Percentiles rank a stretch among this genome's conserved stretches.
Conservation (phyloP, 2,888 invertebrate species). For the Chrysolina americana region DNA sequence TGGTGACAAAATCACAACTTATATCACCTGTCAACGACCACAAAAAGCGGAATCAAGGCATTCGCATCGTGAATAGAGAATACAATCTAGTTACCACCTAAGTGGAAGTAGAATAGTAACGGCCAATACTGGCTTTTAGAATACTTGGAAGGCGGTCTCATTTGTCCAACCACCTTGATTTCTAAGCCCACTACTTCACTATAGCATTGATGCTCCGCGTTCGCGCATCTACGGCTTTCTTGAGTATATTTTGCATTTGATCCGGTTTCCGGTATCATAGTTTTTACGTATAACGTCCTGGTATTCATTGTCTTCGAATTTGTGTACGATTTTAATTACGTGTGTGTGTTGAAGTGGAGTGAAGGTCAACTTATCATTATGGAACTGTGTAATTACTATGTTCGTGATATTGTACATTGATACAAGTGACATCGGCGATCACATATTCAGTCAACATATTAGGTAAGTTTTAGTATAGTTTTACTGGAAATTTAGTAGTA, state of each 20-base stretch:
- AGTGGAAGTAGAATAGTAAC: conserved; percentile 60
- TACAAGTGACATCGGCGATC: neutral
- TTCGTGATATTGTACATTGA: neutral
- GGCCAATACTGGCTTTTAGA: conserved; percentile 59
- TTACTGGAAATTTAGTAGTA: no score
- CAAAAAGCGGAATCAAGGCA: conserved; percentile 44
- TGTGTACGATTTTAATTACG: neutral
- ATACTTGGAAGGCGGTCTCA: conserved; percentile 59
- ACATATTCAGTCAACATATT: neutral
- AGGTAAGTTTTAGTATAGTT: neutral
- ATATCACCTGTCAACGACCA: conserved; percentile 51
- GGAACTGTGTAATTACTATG: neutral
- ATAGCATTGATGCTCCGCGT: conserved; percentile 49
- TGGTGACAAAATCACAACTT: conserved; percentile 52
- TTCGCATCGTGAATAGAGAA: conserved; percentile 34
- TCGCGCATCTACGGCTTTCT: conserved; percentile 49
- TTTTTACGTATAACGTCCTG: neutral
- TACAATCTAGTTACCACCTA: conserved; percentile 41
- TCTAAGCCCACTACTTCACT: conserved; percentile 52
- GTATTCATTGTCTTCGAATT: conserved; percentile 5
- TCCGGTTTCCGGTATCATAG: conserved; percentile 17
- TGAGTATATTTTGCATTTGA: conserved; percentile 3
- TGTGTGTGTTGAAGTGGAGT: conserved; percentile 5
- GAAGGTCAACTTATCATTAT: neutral
- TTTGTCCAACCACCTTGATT: conserved; percentile 55